These are phyloP conservation scores for Sternarchorhynchus goeldii DNA, from an alignment of 2,797 vertebrate species.

Conservation along the genomic window DNA sequence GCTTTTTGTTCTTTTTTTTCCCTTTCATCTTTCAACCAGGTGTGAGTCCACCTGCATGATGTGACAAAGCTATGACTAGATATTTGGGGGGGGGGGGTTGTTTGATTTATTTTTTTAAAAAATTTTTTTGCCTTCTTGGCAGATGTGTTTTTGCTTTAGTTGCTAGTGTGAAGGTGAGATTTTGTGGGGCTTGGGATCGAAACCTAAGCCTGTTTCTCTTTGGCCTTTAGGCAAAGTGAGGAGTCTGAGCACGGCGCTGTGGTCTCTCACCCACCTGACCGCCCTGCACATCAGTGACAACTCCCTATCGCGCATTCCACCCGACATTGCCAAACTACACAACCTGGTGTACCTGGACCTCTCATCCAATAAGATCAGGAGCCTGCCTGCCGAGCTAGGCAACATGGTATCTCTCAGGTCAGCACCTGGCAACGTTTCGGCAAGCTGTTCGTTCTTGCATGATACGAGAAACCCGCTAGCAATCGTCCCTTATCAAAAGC, in stretches of 20 bases:
- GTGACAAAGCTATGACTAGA: neutral
- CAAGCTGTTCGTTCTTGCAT: neutral
- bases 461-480: neutral
- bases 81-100: too few species aligned
- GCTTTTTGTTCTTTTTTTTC: neutral
- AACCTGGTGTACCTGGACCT: constrained; percentile 98
- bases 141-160: neutral
- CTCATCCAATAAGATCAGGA: constrained; percentile 98
- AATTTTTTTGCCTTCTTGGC: neutral
- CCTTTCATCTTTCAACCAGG: neutral
- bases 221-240: constrained; percentile 85
- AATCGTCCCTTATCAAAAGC: neutral
- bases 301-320: constrained; percentile 95
- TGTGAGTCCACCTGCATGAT: neutral
- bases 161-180: neutral
- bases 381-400: constrained; percentile 97
- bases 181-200: too few species aligned
- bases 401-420: constrained; percentile 99
- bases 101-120: too few species aligned
- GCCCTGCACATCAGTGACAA: constrained; percentile 98
- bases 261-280: constrained; percentile 97
- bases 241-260: constrained; percentile 93
- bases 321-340: constrained; percentile 99
- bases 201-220: neutral
- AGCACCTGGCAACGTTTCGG: constrained; percentile 13